phyloP scores from a whole-genome alignment of 2,888 invertebrate genomes.

The Linhomoeus sp. region DNA sequence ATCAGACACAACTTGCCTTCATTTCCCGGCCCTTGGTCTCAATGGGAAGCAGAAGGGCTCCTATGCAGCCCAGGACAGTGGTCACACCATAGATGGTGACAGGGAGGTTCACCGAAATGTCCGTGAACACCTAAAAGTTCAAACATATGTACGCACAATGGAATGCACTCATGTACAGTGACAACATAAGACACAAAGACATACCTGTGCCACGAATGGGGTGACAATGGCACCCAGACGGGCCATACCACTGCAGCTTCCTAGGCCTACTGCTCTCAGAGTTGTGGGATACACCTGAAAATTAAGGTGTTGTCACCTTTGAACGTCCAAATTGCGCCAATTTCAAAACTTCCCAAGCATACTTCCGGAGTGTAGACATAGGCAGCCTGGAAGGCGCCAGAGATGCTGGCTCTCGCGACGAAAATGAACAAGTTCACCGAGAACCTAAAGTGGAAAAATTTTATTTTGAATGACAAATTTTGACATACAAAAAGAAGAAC shows the following conservation, averaged over 20 bases:
- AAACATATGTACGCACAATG: too few relatives aligned
- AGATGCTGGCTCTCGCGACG: conserved; percentile 68
- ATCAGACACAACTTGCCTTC: too few relatives aligned
- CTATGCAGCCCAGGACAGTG: conserved; percentile 51
- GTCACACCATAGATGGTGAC: conserved; percentile 56
- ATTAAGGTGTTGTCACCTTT: not conserved
- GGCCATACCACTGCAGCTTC: conserved; percentile 72
- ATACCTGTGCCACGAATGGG: conserved; percentile 74
- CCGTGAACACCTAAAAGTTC: conserved; percentile 45
- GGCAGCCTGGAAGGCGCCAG: conserved; percentile 80
- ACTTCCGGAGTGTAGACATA: conserved; percentile 85
- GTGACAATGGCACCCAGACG: conserved; percentile 78
- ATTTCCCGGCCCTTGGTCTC: conserved; percentile 56
- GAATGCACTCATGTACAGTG: too few relatives aligned
- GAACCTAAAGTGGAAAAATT: not conserved
- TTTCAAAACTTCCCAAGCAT: too few relatives aligned
- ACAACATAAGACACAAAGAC: not conserved
- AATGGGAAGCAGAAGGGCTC: conserved; percentile 58
- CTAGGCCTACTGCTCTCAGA: conserved; percentile 68
- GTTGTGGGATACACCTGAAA: conserved; percentile 64
- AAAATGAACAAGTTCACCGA: conserved; percentile 58
- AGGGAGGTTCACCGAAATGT: conserved; percentile 49
- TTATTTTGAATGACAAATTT: not conserved
- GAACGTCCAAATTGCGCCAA: too few relatives aligned
- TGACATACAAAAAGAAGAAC: not conserved